Base-by-base conservation (phyloP, 2,888 invertebrate species). In the Branchipolynoe longqiensis region DNA sequence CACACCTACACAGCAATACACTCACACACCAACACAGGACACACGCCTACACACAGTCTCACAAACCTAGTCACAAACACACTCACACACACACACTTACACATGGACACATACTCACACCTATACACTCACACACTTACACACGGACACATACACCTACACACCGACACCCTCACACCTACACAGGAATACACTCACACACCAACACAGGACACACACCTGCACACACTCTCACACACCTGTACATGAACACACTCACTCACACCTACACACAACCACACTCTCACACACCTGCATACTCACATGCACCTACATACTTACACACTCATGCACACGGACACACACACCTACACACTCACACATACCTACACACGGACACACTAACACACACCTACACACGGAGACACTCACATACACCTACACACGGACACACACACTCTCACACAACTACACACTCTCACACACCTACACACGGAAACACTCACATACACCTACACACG, bases 81-180 rank as follows among this genome's bases (percentile, higher is more conserved):
- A 48, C 18, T 48, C 48, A 48, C 8, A n/a, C 6, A 62, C n/a
- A 62, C 25, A 62, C 25, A 62, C 62, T 14, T 8, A 84, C 4
- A 40, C 40, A 41, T 41, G 3, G 48, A 82, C 40, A 82, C 6
- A 82, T 31, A 82, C 48, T 36, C 48, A 48, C 8, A 40, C n/a
- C 40, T 14, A 82, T 22, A 82, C n/a, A 82, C 48, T 48, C 48
- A 82, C 22, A 82, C 48, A 82, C 18, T 25, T 8, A 62, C 62
- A 62, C 8, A 62, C 25, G n/a, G 12, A 14, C 25, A 82, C 12
- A 82, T n/a, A 82, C 48, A 82, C 36, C 28, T 22, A 82, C 22
- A 82, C 48, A 82, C 12, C 18, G 22, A 82, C 36, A 82, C 48
- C 40, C 36, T 48, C 48, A 48, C 40, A 82, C 6, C 8, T 22